Conservation (phyloP, 2,888 invertebrate genomes). For the Lasioglossum marginatum region DNA sequence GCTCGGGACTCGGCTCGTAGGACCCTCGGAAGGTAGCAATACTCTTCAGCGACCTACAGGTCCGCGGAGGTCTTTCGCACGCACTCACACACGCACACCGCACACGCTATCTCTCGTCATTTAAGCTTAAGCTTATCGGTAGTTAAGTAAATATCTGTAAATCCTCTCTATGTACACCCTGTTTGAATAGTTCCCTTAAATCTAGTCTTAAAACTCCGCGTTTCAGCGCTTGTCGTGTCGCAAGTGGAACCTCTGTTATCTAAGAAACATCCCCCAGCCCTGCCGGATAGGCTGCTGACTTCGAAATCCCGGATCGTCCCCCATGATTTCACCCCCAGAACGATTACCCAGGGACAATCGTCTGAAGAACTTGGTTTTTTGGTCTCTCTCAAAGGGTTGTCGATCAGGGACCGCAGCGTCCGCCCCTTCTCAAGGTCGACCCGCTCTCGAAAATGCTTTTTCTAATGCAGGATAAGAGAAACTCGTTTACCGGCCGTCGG, state of each 20-base stretch:
- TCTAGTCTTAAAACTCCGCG: slow-evolving; percentile 55
- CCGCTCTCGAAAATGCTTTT: slow-evolving; percentile 21
- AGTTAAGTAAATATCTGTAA: slow-evolving; percentile 84
- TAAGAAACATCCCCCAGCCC: not conserved
- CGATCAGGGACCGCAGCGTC: not conserved
- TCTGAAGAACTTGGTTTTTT: not conserved
- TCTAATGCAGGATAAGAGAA: slow-evolving; percentile 37
- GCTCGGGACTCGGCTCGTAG: not conserved
- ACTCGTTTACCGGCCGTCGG: slow-evolving; percentile 47
- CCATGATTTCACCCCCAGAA: not conserved
- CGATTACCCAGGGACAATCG: not conserved
- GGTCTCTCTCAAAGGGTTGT: not conserved
- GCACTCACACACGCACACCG: slow-evolving; percentile 51
- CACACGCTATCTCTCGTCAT: slow-evolving; percentile 47
- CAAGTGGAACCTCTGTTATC: slow-evolving; percentile 34
- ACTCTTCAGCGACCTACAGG: slow-evolving; percentile 57
- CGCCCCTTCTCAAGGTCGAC: not conserved
- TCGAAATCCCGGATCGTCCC: not conserved
- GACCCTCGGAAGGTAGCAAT: slow-evolving; percentile 6
- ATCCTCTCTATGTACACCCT: slow-evolving; percentile 83
- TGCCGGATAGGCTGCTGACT: not conserved
- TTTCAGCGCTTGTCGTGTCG: slow-evolving; percentile 14
- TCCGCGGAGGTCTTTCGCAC: slow-evolving; percentile 54
- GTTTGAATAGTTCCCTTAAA: slow-evolving; percentile 73
- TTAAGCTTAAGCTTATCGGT: slow-evolving; percentile 76